Base-by-base conservation (phyloP, 2,113 vertebrate genomes). In the Progne subis region DNA sequence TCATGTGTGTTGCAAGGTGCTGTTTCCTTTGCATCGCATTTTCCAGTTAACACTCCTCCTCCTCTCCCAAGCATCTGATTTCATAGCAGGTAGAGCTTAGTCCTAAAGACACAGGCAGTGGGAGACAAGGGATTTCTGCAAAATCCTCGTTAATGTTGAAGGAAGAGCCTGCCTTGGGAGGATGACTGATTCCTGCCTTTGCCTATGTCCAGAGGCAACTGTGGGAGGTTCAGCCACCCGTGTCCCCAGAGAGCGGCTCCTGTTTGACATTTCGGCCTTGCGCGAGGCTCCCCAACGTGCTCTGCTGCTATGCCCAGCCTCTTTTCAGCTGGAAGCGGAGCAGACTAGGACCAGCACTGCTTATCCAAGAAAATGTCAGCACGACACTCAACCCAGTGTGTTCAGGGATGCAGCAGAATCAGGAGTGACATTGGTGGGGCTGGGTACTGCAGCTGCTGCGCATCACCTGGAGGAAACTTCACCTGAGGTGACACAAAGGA, bases 401-500 rank as follows among this genome's bases (percentile, higher is more conserved):
- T n/a, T 0, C 0, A 2, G 55, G 59, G 68, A 20, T 3, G 28
- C 13, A 37, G 72, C 43, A 31, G 80, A 70, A 25, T 26, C 29
- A 37, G 55, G 0, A 6, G 76, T 2, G 26, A 28, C 34, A 6
- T 0, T 11, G 29, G 43, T 61, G 79, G 50, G 57, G 55, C 31
- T 55, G 46, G 43, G 61, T 6, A 6, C 65, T 12, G 59, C 6
- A 31, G 31, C 70, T 37, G 25, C 49, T 3, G 1, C 0, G 3
- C 32, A 4, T 65, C 44, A 59, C 57, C 71, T 10, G 26, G 29
- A 46, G 55, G 53, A 74, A 63, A 29, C 25, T 25, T 63, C 52
- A 55, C 26, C 70, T 13, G 67, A 82, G 55, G 59, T 0, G 24
- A 57, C 0, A 1, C 0, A 6, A 14, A 2, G 10, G 43, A 82